Evolutionary conservation across 64 coral and sea anemone genomes (phyloP), one percentile per base, ranked within the genome.

Genomic region (Exaiptasia diaphana): DNA sequence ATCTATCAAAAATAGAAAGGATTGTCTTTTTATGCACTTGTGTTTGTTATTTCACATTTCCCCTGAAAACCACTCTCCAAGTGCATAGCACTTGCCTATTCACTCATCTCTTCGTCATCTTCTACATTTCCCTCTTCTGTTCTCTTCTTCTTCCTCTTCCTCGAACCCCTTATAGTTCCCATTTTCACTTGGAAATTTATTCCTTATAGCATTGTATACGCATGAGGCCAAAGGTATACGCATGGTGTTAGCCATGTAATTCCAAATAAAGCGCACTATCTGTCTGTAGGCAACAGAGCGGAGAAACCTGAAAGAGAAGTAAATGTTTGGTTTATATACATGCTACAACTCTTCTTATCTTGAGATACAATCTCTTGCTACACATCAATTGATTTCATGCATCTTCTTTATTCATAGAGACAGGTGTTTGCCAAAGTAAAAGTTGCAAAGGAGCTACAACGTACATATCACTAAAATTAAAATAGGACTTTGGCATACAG

Each of bases 261-360:
- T 38, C 85, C 83, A 86, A 5, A 76, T 22, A 46, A 86, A 53
- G 27, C 83, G 59, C 22, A 63, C 57, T 0, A 86, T 18, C 26
- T 86, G 58, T 43, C 83, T 61, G 39, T 86, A 86, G 62, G 83
- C 35, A n/a, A 75, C 72, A 39, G 71, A 53, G 13, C 83, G 35
- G 0, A 65, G 32, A 64, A 86, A 86, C 71, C 83, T 86, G 38
- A 54, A 54, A 54, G 4, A 54, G 18, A n/a, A 12, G 15, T 17
- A 14, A n/a, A n/a, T n/a, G 52, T 18, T 54, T 54, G 24, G 5
- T 54, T n/a, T 54, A 4, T 14, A 54, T 4, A 54, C n/a, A 54
- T 14, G 17, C 4, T 54, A 8, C 9, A 54, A 14, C 36, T 8
- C 11, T 39, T 9, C n/a, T 18, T 68, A 33, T 14, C n/a, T 68